Evolutionary conservation across 1,140 invertebrate genomes (phyloP).

Genomic region (Bombus waltoni): DNA sequence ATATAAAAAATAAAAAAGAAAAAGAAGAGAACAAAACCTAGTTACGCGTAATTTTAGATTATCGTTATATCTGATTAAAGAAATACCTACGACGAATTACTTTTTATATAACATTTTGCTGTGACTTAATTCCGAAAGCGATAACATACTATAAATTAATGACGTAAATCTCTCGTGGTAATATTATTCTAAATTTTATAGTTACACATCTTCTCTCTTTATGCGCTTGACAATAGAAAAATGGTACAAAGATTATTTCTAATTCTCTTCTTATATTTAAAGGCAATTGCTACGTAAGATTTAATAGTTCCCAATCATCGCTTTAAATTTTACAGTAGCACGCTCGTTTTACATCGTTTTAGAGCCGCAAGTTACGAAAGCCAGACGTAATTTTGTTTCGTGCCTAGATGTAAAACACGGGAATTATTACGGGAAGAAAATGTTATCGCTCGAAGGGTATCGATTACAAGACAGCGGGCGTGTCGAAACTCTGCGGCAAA

Average conservation of each 20-base stretch:
- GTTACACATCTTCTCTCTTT: neutral
- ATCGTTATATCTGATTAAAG: too few relatives aligned
- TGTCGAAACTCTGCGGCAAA: neutral
- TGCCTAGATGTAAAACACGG: neutral
- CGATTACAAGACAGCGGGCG: neutral
- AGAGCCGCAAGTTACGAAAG: too few relatives aligned
- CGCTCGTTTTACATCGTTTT: neutral
- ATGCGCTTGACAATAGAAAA: neutral
- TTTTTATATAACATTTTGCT: neutral
- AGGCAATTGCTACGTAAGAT: neutral
- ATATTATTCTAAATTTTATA: neutral
- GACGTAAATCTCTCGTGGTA: neutral
- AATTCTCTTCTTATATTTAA: neutral
- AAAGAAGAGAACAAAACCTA: too few relatives aligned
- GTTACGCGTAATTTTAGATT: too few relatives aligned
- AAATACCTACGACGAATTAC: neutral
- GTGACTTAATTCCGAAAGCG: neutral
- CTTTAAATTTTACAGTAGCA: neutral
- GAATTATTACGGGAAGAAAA: neutral
- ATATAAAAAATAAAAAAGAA: too few relatives aligned
- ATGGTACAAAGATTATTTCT: neutral
- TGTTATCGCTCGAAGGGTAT: conserved; percentile 8
- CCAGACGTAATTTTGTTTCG: neutral
- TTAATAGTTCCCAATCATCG: neutral
- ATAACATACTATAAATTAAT: neutral